Conservation (phyloP, 2,888 invertebrate species). For the Drosophila neotestacea region DNA sequence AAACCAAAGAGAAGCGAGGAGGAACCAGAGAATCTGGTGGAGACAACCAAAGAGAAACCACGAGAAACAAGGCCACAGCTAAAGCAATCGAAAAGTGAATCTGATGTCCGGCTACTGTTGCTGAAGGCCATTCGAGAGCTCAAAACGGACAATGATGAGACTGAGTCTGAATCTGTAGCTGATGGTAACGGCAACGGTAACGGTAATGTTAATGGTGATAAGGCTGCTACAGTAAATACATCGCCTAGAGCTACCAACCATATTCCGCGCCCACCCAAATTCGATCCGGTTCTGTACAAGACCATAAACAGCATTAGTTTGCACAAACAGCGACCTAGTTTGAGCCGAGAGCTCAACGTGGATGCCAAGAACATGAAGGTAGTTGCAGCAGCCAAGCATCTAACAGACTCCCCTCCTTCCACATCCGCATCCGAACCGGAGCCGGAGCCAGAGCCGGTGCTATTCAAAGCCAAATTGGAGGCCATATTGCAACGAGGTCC, state of each 20-base stretch:
- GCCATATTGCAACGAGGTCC: constrained; percentile 82
- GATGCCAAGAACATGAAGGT: constrained; percentile 50
- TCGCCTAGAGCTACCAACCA: constrained; percentile 17
- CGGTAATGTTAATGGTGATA: constrained; percentile 46
- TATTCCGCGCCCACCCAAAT: constrained; percentile 83
- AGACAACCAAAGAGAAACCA: constrained; percentile 10
- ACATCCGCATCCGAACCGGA: constrained; percentile 20
- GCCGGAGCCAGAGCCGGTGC: constrained; percentile 58
- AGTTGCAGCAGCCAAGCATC: constrained; percentile 26
- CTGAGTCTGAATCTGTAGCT: constrained; percentile 9
- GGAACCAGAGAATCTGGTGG: not conserved
- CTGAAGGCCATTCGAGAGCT: constrained; percentile 71
- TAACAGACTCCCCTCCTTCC: constrained; percentile 16
- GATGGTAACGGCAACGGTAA: constrained; percentile 19
- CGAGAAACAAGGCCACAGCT: constrained; percentile 48
- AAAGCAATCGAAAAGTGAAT: constrained; percentile 83
- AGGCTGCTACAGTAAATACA: constrained; percentile 16
- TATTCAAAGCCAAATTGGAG: constrained; percentile 82
- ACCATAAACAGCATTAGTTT: constrained; percentile 78
- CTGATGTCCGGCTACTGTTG: constrained; percentile 73
- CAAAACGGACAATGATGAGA: constrained; percentile 56
- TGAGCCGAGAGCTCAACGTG: constrained; percentile 60
- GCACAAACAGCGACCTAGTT: constrained; percentile 73
- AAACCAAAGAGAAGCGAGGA: constrained; percentile 39
- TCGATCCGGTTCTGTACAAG: constrained; percentile 83